These are phyloP conservation scores for Campylorhamphus procurvoides DNA, from an alignment of 2,113 vertebrate genomes.

Conservation along the genomic window DNA sequence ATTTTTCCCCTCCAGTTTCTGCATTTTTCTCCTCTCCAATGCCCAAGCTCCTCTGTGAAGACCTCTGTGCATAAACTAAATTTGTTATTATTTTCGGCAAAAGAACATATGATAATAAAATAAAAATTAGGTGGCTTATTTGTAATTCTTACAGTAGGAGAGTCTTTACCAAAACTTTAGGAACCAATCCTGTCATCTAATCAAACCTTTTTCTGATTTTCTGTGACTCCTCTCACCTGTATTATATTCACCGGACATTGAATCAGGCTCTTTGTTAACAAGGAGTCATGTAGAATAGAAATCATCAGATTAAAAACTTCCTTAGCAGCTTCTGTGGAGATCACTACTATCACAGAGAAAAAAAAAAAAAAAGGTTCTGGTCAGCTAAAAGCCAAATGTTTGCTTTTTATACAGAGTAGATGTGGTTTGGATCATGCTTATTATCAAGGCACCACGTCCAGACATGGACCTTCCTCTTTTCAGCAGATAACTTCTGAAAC, in stretches of 20 bases:
- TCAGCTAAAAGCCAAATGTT: neutral
- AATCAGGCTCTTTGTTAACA: constrained; percentile 11
- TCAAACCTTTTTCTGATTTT: constrained; percentile 18
- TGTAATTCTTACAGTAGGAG: neutral
- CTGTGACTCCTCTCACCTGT: neutral
- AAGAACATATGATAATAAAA: neutral
- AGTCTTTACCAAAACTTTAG: neutral
- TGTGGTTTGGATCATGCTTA: neutral
- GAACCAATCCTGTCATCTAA: neutral
- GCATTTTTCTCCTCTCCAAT: neutral
- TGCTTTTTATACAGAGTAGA: neutral
- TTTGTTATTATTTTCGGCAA: neutral
- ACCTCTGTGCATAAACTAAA: neutral
- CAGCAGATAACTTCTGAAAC: neutral
- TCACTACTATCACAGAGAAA: neutral
- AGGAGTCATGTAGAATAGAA: neutral
- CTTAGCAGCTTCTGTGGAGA: neutral
- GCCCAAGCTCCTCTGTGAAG: neutral
- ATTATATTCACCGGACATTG: neutral
- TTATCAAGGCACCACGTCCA: neutral
- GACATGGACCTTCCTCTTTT: neutral
- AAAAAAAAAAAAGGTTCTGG: neutral
- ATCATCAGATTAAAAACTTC: neutral
- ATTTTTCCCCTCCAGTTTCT: neutral
- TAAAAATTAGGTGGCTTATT: neutral